Conservation (phyloP, 2,888 invertebrate genomes). For the Melieria picta region DNA sequence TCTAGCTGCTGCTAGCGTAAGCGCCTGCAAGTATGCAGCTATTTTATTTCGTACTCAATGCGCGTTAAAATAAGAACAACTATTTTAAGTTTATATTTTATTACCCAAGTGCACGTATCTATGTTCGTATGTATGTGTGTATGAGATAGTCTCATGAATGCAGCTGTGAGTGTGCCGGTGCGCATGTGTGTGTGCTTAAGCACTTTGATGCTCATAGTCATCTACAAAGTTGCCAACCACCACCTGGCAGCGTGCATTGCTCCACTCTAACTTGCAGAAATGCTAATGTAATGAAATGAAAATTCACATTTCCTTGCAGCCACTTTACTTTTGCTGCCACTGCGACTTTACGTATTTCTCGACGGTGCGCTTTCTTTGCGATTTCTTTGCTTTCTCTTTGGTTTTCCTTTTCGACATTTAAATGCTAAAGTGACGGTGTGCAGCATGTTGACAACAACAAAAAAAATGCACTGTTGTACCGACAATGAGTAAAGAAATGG, state of each 20-base stretch:
- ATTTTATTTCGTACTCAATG: slow-evolving; percentile 15
- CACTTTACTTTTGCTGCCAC: neutral
- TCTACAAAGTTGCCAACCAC: too few species aligned
- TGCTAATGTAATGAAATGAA: slow-evolving; percentile 27
- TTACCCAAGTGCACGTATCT: neutral
- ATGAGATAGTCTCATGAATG: neutral
- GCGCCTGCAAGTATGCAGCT: neutral
- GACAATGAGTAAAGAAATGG: neutral
- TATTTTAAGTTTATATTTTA: slow-evolving; percentile 13
- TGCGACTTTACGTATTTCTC: neutral
- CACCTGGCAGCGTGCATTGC: too few species aligned
- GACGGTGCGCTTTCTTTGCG: too few species aligned
- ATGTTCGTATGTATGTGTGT: slow-evolving; percentile 9
- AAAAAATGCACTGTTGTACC: neutral
- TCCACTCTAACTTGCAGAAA: slow-evolving; percentile 3
- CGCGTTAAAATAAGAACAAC: slow-evolving; percentile 12
- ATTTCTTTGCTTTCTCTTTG: too few species aligned
- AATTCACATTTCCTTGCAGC: slow-evolving; percentile 19
- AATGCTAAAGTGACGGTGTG: too few species aligned
- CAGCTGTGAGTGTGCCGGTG: neutral
- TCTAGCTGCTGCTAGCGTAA: too few species aligned
- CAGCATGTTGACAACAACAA: neutral
- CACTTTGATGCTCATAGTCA: neutral
- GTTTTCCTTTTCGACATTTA: too few species aligned
- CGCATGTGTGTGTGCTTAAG: neutral